Evolutionary conservation across 1,140 invertebrate genomes (phyloP).

Genomic region (Drosophila grimshawi): DNA sequence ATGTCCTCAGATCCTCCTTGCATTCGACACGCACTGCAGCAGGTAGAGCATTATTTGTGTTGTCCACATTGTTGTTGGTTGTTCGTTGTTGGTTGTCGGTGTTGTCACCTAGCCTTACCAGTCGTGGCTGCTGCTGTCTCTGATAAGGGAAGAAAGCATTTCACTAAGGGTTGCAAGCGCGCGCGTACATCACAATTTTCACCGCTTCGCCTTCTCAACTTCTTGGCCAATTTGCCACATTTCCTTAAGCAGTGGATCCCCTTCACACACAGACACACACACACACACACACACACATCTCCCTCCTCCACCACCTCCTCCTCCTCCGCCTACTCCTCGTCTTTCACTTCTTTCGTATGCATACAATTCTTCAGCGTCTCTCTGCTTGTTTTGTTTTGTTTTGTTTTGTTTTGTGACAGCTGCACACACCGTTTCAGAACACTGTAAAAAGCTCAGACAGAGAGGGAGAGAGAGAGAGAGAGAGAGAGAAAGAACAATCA

Average conservation of each 20-base stretch:
- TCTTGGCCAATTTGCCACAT: slow-evolving; percentile 11
- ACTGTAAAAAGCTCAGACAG: slow-evolving; percentile 9
- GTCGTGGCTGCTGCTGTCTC: slow-evolving; percentile 16
- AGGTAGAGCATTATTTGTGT: slow-evolving; percentile 9
- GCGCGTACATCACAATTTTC: not conserved
- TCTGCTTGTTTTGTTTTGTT: too few species aligned
- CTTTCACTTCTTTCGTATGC: not conserved
- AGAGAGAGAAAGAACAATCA: slow-evolving; percentile 3
- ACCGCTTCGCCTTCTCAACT: not conserved
- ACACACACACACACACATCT: too few species aligned
- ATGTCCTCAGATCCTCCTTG: slow-evolving; percentile 33
- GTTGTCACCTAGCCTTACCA: slow-evolving; percentile 18
- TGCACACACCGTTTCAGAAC: slow-evolving; percentile 3
- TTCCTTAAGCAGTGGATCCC: not conserved
- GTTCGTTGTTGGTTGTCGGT: slow-evolving; percentile 10
- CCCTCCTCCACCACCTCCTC: not conserved
- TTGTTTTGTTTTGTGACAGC: slow-evolving; percentile 5
- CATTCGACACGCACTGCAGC: slow-evolving; percentile 52
- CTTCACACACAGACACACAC: too few species aligned
- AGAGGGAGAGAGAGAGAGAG: not conserved
- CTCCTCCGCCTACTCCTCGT: not conserved
- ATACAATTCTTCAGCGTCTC: not conserved
- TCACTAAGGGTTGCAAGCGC: slow-evolving; percentile 50
- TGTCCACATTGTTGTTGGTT: slow-evolving; percentile 24
- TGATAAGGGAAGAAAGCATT: slow-evolving; percentile 71